Base-by-base conservation (phyloP, 2,888 invertebrate genomes). In the Tetranychus piercei region DNA sequence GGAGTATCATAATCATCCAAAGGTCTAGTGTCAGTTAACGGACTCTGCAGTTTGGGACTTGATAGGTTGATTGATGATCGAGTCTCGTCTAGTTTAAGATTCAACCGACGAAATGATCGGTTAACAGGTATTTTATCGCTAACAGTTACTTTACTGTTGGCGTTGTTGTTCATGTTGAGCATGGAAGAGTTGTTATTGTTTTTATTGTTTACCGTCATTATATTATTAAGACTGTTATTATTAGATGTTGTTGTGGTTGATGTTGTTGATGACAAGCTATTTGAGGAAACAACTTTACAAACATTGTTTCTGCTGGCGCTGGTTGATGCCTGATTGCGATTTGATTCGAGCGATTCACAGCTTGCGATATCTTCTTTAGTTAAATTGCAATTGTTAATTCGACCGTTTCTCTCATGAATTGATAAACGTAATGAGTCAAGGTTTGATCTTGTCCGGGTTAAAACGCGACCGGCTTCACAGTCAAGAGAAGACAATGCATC, bases 1-100 rank as follows among this genome's bases (percentile, higher is more conserved):
- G 78, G 78, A 22, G 76, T 75, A 71, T 78, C 78, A 71, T 78
- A 78, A 6, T 78, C 78, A 44, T 76, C 77, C 22, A 76, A 74
- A 4, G 78, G 77, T 44, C 78, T 22, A 22, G 65, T 72, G 74
- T 78, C 78, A 22, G 75, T 76, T 64, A 75, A 73, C 18, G 78
- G 77, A 76, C 77, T 77, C 65, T 77, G 77, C 64, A 73, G 15
- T 73, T 45, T n/a, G 11, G 69, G 69, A 69, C 69, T 69, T 22
- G 55, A 55, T 55, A 55, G 15, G 8, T 55, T 55, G 11, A 55
- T 55, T 15, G 55, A 55, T 55, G 55, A 55, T 15, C 55, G 6
- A 55, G 55, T 55, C 55, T 55, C 55, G 15, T 55, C 55, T 55
- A 55, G 15, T 55, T 55, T 55, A 55, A 55, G 55, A 55, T 55